Percentiles rank a stretch among this genome's conserved stretches.
Evolutionary conservation across 1,140 invertebrate species (phyloP).

Genomic region (Diorhabda carinulata): DNA sequence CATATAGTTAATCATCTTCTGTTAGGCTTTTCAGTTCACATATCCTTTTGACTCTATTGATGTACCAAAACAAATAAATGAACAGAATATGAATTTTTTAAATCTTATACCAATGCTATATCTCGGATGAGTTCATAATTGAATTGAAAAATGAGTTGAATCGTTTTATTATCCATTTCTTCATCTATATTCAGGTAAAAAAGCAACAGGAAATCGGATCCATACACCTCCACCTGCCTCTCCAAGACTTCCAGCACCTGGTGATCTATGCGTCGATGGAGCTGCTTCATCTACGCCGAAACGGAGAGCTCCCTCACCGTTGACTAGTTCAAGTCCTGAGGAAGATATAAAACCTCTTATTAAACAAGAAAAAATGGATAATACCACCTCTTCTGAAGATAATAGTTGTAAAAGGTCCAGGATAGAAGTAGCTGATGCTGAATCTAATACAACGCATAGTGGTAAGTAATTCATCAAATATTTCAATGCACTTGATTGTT

Average conservation of each 20-base stretch:
- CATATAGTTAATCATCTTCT: too few species aligned
- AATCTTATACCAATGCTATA: too few species aligned
- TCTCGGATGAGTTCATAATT: too few species aligned
- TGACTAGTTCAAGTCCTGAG: slow-evolving; percentile 55
- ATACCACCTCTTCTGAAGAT: slow-evolving; percentile 55
- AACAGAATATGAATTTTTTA: too few species aligned
- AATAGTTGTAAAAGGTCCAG: slow-evolving; percentile 62
- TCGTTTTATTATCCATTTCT: too few species aligned
- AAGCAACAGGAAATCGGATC: slow-evolving; percentile 51
- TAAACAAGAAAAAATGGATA: slow-evolving; percentile 66
- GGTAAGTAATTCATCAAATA: slow-evolving; percentile 58
- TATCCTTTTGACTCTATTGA: too few species aligned
- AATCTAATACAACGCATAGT: slow-evolving; percentile 83
- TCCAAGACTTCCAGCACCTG: slow-evolving; percentile 55
- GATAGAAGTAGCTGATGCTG: slow-evolving; percentile 77
- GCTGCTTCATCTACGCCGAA: slow-evolving; percentile 69
- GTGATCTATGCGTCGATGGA: slow-evolving; percentile 60
- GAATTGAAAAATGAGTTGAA: too few species aligned
- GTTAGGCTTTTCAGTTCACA: too few species aligned
- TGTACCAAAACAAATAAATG: too few species aligned
- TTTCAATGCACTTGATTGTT: too few species aligned
- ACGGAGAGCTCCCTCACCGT: slow-evolving; percentile 60
- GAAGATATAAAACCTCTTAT: slow-evolving; percentile 68
- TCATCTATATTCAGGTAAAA: slow-evolving; percentile 39
- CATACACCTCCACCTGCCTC: slow-evolving; percentile 63